phyloP scores from a whole-genome alignment of 2,113 vertebrate genomes.

The Malaclemys terrapin region DNA sequence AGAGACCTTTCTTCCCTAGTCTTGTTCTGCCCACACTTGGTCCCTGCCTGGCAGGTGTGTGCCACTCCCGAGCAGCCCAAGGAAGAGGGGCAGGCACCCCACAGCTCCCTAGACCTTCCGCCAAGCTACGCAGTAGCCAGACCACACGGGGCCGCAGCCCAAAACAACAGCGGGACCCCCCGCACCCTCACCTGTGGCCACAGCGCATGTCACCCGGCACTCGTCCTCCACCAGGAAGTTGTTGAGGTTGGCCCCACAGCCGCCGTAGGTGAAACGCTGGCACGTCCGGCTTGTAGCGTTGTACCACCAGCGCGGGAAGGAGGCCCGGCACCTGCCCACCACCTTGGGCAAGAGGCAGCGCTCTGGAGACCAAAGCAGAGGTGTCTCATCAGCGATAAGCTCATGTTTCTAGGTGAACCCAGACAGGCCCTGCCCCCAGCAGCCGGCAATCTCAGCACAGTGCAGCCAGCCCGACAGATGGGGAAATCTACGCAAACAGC shows the following conservation, averaged over 20 bases:
- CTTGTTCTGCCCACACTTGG: too few species aligned
- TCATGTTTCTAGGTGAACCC: too few species aligned
- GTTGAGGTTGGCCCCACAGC: conserved; percentile 83
- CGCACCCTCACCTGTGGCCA: not conserved
- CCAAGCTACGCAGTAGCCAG: not conserved
- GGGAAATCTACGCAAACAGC: not conserved
- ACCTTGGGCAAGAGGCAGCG: conserved; percentile 57
- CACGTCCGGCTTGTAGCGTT: conserved; percentile 73
- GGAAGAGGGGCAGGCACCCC: too few species aligned
- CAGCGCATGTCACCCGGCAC: conserved; percentile 76
- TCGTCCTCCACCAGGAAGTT: conserved; percentile 73
- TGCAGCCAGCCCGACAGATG: not conserved
- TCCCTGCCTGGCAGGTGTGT: too few species aligned
- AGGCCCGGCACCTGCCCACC: conserved; percentile 81
- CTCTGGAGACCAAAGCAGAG: conserved; percentile 57
- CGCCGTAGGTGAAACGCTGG: conserved; percentile 81
- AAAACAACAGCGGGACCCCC: not conserved
- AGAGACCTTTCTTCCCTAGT: too few species aligned
- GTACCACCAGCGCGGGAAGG: conserved; percentile 82
- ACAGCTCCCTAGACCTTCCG: not conserved
- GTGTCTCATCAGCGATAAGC: too few species aligned
- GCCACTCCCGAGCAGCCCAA: too few species aligned
- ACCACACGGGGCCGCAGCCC: not conserved
- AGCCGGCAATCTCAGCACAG: not conserved
- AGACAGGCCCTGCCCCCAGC: not conserved